Percentiles rank a stretch among this genome's conserved stretches.
phyloP scores from a whole-genome alignment of 2,888 invertebrate genomes.

The Agrochola lota region DNA sequence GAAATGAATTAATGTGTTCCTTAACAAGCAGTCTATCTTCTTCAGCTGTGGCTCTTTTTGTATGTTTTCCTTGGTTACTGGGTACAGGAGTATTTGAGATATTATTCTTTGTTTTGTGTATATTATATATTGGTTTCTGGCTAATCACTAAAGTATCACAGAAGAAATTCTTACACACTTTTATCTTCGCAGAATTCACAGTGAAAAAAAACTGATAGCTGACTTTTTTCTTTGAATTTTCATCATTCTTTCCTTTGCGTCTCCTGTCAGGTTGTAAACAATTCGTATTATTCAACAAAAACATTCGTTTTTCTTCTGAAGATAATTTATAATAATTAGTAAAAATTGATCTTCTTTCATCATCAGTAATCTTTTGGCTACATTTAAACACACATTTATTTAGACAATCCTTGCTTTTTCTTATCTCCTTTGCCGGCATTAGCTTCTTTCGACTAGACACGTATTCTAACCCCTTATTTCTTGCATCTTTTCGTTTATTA shows the following conservation, averaged over 20 bases:
- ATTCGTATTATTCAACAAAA: background rate
- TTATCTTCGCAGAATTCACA: too few species aligned
- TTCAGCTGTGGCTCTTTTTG: slow-evolving; percentile 13
- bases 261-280: too few species aligned
- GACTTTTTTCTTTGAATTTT: slow-evolving; percentile 3
- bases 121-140: slow-evolving; percentile 8
- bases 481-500: slow-evolving; percentile 5
- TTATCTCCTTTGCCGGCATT: too few species aligned
- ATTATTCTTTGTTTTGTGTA: background rate
- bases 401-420: too few species aligned
- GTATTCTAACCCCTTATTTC: too few species aligned
- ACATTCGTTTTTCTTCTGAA: too few species aligned
- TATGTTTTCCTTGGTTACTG: slow-evolving; percentile 11
- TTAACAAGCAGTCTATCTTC: slow-evolving; percentile 16
- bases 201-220: background rate
- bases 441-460: background rate
- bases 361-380: too few species aligned
- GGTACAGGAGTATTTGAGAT: background rate
- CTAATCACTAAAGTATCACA: background rate
- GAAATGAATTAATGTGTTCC: slow-evolving; percentile 39
- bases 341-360: too few species aligned
- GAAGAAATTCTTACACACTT: too few species aligned
- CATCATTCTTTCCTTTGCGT: background rate
- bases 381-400: too few species aligned
- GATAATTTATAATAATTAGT: too few species aligned